Percentiles rank a stretch among this genome's conserved stretches.
Conservation (phyloP, 2,797 vertebrate genomes). For the Glyptemys insculpta region DNA sequence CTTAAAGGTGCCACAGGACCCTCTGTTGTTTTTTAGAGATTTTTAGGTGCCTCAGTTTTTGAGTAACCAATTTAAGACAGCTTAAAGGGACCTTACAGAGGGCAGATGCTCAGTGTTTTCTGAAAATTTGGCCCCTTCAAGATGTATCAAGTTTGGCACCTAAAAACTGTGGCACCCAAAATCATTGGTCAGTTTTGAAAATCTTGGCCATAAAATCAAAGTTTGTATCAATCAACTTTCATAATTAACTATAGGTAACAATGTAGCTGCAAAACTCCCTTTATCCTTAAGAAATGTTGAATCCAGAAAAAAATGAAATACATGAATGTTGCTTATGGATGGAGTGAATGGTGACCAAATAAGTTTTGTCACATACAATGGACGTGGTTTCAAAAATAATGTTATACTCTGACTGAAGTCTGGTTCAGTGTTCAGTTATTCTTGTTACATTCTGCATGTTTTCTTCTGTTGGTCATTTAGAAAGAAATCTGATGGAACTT, state of each 20-base stretch:
- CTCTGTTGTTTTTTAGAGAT: no score
- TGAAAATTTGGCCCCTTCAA: neutral
- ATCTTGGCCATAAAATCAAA: neutral
- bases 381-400: constrained; percentile 49
- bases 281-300: constrained; percentile 33
- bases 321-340: constrained; percentile 29
- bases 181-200: neutral
- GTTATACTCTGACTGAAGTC: constrained; percentile 8
- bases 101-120: neutral
- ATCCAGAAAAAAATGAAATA: constrained; percentile 20
- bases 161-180: neutral
- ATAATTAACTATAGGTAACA: constrained; percentile 13
- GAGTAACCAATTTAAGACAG: constrained; percentile 19
- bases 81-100: neutral
- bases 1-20: no score
- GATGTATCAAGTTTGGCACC: neutral
- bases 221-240: neutral
- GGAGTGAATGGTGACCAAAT: constrained; percentile 32
- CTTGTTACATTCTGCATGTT: constrained; percentile 26
- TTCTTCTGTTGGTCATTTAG: constrained; percentile 56
- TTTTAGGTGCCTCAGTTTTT: constrained; percentile 39
- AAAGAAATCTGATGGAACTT: constrained; percentile 60
- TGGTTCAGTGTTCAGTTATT: constrained; percentile 49
- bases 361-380: constrained; percentile 24
- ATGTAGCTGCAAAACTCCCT: neutral